Base-by-base conservation (phyloP, 1,140 invertebrate species). In the Drosophila burlai region DNA sequence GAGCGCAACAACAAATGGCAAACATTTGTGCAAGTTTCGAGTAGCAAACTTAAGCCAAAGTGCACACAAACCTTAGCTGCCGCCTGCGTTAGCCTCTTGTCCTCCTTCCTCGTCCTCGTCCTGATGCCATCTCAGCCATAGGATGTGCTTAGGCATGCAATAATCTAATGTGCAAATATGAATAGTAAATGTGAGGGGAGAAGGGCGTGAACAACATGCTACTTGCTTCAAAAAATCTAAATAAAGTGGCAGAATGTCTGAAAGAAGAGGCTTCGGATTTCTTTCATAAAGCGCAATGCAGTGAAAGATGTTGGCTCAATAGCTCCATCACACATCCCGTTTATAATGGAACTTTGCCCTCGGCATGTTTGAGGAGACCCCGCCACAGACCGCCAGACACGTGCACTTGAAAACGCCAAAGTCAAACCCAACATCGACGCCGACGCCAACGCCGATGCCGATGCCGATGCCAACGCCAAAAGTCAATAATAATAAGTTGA, bases 141-240 rank as follows among this genome's bases (percentile, higher is more conserved):
- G 81, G 61, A 81, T 71, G 67, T 90, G 81, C 85, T 84, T 82
- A 82, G 76, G 79, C 82, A 82, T 86, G 86, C 85, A 90, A 90
- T 90, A 90, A 90, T 90, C 85, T 90, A 85, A 90, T 90, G 85
- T 82, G 75, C 80, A 90, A 90, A 90, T 90, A 90, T 90, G 81
- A 81, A 81, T 80, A 59, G 83, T 74, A 87, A 89, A 67, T 78
- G 67, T 69, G 63, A 50, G 34, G 50, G 78, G 49, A 52, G 42
- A 38, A 24, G 64, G 69, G 50, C 38, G 58, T 46, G 49, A 55
- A 74, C 79, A 82, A 82, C 64, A 80, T 85, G 81, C 72, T 80
- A 62, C 85, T 81, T 85, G 81, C 81, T 79, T 82, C 82, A 73
- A 65, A 76, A 82, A 81, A 71, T 83, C 79, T 74, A 82, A 90